Conservation (phyloP, 2,888 invertebrate genomes). For the Formica aserva region DNA sequence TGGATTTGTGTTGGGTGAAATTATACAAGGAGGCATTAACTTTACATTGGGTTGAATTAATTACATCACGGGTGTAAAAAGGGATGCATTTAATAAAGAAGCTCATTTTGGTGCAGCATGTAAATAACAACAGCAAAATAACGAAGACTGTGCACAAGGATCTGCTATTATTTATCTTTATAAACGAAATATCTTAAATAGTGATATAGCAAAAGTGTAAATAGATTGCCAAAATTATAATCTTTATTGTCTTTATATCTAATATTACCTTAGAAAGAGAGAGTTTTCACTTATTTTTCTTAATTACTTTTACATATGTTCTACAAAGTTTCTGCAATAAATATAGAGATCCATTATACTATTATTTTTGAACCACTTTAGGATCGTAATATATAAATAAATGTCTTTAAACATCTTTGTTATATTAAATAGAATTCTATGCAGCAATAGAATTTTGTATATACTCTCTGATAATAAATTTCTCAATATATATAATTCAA, state of each 20-base stretch:
- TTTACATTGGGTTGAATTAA: conserved; percentile 80
- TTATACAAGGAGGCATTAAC: conserved; percentile 78
- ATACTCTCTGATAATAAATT: neutral
- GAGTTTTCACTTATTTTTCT: neutral
- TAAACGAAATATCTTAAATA: neutral
- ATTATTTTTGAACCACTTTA: neutral
- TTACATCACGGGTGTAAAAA: conserved; percentile 78
- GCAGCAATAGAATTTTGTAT: neutral
- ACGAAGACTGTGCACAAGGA: conserved; percentile 74
- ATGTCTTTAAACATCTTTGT: neutral
- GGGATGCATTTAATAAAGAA: conserved; percentile 76
- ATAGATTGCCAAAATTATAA: neutral
- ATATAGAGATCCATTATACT: neutral
- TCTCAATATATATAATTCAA: neutral
- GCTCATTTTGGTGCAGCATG: conserved; percentile 83
- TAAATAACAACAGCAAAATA: conserved; percentile 81
- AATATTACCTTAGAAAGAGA: neutral
- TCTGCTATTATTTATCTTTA: conserved; percentile 14
- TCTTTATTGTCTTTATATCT: neutral
- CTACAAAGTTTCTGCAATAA: neutral
- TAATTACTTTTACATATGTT: neutral
- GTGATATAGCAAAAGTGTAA: neutral
- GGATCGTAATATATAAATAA: neutral
- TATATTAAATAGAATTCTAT: neutral
- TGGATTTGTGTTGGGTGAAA: conserved; percentile 74